A percentile compares a stretch with the other conserved stretches of the same genome.
These are phyloP conservation scores for Naja naja DNA, from an alignment of 2,113 vertebrate genomes.

Conservation along the genomic window DNA sequence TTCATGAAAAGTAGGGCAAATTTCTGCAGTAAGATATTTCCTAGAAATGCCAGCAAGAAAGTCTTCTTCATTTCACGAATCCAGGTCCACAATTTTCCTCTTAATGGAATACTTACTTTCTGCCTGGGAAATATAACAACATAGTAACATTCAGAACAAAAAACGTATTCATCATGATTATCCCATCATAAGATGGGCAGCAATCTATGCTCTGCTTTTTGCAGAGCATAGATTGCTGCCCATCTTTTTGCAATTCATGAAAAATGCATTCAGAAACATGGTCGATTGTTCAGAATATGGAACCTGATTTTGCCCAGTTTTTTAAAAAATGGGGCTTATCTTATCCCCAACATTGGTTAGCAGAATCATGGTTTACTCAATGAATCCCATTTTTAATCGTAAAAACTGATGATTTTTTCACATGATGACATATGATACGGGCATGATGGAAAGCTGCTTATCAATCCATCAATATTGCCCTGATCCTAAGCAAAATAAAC, in stretches of 20 bases:
- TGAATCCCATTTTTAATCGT: no score
- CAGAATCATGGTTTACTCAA: no score
- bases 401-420: no score
- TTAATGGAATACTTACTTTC: not conserved
- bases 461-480: no score
- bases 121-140: not conserved
- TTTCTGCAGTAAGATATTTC: not conserved
- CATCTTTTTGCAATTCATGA: not conserved
- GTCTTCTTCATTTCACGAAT: not conserved
- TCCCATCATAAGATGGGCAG: not conserved
- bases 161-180: not conserved
- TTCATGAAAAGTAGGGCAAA: not conserved
- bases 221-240: no score
- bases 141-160: not conserved
- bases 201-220: not conserved
- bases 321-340: no score
- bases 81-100: not conserved
- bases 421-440: no score
- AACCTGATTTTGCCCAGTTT: not conserved
- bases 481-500: no score
- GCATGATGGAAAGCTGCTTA: no score
- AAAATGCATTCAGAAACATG: not conserved
- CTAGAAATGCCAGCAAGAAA: not conserved
- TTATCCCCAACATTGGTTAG: no score
- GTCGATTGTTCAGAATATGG: fast-evolving